Conservation (phyloP, 2,797 vertebrate species). For the Sebastes taczanowskii region DNA sequence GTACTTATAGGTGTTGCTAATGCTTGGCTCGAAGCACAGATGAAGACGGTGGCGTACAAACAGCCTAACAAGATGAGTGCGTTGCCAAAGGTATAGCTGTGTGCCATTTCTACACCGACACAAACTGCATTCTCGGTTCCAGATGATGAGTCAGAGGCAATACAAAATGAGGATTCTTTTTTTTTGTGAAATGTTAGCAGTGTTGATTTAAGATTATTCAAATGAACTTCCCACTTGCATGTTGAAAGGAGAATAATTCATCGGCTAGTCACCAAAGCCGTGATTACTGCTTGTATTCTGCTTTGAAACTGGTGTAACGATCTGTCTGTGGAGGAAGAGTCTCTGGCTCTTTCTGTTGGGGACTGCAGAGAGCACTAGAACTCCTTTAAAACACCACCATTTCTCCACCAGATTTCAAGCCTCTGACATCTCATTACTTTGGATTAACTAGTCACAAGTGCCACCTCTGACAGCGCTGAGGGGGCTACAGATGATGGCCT, state of each 20-base stretch:
- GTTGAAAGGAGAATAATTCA: conserved; percentile 43
- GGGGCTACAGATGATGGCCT: conserved; percentile 59
- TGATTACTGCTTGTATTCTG: conserved; percentile 27
- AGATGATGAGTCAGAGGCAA: conserved; percentile 52
- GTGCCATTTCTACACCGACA: conserved; percentile 57
- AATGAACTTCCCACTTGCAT: conserved; percentile 58
- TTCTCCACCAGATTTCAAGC: conserved; percentile 31
- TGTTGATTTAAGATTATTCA: conserved; percentile 63
- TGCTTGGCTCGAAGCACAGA: conserved; percentile 30
- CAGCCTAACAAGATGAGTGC: conserved; percentile 30
- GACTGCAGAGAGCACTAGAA: not conserved
- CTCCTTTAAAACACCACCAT: conserved; percentile 29
- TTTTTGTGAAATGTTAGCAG: conserved; percentile 12
- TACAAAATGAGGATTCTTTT: conserved; percentile 17
- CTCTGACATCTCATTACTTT: conserved; percentile 59
- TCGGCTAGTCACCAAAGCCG: conserved; percentile 23
- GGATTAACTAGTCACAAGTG: conserved; percentile 58
- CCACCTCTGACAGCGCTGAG: conserved; percentile 59
- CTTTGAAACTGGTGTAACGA: conserved; percentile 5
- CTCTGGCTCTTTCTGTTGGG: conserved; percentile 10
- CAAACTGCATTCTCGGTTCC: conserved; percentile 39
- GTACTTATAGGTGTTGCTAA: conserved; percentile 37
- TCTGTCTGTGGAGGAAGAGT: conserved; percentile 4
- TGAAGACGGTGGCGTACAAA: conserved; percentile 23
- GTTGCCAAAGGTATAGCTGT: conserved; percentile 44